Conservation (phyloP, 2,113 vertebrate species). For the Ophiodon elongatus region DNA sequence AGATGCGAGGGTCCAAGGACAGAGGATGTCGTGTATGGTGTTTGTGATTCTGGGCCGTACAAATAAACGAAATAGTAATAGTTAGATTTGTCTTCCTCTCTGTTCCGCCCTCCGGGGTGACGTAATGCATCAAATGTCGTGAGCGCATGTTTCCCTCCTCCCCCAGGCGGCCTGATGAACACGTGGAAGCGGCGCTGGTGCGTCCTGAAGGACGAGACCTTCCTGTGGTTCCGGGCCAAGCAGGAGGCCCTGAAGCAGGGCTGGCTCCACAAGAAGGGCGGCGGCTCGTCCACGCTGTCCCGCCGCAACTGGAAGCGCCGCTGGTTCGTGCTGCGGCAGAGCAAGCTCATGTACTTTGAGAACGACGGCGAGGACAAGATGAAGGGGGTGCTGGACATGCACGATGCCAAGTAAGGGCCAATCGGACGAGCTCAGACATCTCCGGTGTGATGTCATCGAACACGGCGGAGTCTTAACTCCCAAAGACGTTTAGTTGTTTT, state of each 20-base stretch:
- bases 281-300: conserved; percentile 95
- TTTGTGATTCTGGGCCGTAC: too few species aligned
- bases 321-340: conserved; percentile 98
- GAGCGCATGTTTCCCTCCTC: too few species aligned
- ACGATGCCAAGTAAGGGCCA: conserved; percentile 88
- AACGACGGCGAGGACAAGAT: conserved; percentile 95
- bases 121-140: background rate
- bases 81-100: too few species aligned
- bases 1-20: too few species aligned
- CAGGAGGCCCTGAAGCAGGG: conserved; percentile 99
- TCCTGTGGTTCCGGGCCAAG: conserved; percentile 98
- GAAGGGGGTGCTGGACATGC: conserved; percentile 94
- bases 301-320: conserved; percentile 97
- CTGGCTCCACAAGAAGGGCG: conserved; percentile 97
- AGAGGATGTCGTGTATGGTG: too few species aligned
- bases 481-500: too few species aligned
- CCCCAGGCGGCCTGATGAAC: conserved; percentile 94
- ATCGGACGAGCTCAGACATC: background rate
- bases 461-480: too few species aligned
- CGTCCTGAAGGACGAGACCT: conserved; percentile 97
- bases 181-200: conserved; percentile 98
- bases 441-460: background rate
- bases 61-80: too few species aligned
- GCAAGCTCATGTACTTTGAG: conserved; percentile 96
- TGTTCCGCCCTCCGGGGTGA: too few species aligned